phyloP scores from a whole-genome alignment of 1,140 invertebrate species.

The Tigriopus japonicus region DNA sequence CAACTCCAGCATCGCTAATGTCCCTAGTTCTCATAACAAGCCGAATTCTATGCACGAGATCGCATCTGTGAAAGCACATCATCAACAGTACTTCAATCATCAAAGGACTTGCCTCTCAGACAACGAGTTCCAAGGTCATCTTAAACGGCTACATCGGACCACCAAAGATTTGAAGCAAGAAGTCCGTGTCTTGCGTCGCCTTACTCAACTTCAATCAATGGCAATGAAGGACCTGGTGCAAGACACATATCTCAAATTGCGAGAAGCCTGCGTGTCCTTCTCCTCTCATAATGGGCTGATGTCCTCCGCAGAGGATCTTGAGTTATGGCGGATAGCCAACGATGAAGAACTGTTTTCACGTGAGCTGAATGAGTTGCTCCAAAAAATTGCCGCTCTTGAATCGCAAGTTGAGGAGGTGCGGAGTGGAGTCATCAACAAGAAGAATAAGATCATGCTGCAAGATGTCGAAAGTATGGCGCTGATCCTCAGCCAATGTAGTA shows the following conservation, averaged over 20 bases:
- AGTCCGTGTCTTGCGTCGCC: constrained; percentile 60
- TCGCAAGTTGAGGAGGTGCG: constrained; percentile 79
- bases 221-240: constrained; percentile 73
- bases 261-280: constrained; percentile 6
- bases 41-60: too few species aligned
- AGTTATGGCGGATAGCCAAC: constrained; percentile 4
- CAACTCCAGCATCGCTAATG: not conserved
- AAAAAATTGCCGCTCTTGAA: constrained; percentile 30
- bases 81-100: too few species aligned
- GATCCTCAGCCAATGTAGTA: constrained; percentile 61
- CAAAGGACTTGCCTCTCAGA: too few species aligned
- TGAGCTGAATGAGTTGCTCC: constrained; percentile 6
- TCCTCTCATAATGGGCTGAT: not conserved
- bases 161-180: constrained; percentile 30
- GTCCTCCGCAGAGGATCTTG: not conserved
- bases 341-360: constrained; percentile 9
- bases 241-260: constrained; percentile 40
- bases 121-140: not conserved
- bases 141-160: constrained; percentile 1
- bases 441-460: constrained; percentile 83
- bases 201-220: constrained; percentile 74
- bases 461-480: constrained; percentile 93
- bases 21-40: too few species aligned
- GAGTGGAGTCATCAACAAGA: constrained; percentile 80
- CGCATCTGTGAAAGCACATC: too few species aligned